Conservation (phyloP, 2,113 vertebrate species). For the Paradoxurus hermaphroditus region DNA sequence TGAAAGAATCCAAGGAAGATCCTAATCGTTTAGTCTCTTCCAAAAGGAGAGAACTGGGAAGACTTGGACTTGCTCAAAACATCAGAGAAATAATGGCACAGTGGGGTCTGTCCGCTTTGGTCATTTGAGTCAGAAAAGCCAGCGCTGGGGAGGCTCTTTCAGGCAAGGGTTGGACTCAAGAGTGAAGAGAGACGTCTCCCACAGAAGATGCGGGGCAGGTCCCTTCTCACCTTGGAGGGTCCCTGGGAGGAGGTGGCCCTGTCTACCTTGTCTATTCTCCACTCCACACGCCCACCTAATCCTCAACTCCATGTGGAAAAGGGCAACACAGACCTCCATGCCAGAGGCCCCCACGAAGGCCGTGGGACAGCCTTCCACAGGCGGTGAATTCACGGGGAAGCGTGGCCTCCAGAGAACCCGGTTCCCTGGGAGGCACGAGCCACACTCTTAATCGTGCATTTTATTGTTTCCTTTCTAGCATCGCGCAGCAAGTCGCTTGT, state of each 20-base stretch:
- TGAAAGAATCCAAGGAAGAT: neutral
- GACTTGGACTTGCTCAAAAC: neutral
- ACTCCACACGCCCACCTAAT: neutral
- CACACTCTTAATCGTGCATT: conserved; percentile 66
- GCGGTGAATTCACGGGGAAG: neutral
- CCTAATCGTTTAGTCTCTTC: neutral
- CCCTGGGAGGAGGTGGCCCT: no score
- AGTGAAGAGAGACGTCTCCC: neutral
- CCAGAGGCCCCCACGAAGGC: neutral
- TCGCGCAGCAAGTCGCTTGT: conserved; percentile 54
- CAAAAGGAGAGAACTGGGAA: neutral
- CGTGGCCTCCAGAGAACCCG: conserved; percentile 65
- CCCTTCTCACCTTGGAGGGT: neutral
- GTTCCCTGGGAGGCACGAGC: conserved; percentile 37
- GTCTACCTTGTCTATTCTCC: neutral
- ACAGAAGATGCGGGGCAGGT: neutral
- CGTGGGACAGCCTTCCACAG: neutral
- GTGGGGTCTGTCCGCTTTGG: neutral
- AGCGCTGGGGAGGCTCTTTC: neutral
- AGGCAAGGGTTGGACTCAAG: neutral
- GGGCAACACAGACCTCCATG: neutral
- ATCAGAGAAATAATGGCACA: neutral
- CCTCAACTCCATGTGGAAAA: neutral
- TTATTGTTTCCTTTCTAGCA: conserved; percentile 68
- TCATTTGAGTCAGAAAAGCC: neutral